A percentile compares a stretch with the other conserved stretches of the same genome.
phyloP scores from a whole-genome alignment of 2,888 invertebrate genomes.

The Exocentrus adspersus region DNA sequence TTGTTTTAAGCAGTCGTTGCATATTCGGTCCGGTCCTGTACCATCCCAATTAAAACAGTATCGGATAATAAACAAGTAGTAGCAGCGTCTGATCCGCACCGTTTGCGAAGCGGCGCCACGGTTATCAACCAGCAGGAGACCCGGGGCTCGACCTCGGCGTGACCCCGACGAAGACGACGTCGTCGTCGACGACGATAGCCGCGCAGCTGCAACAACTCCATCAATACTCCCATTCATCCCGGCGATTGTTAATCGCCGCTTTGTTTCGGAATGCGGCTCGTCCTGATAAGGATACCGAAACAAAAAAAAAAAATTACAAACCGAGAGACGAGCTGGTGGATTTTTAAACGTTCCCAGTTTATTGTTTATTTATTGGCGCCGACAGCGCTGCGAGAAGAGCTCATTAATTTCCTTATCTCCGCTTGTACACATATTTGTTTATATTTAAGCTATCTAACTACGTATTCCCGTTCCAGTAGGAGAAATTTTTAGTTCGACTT shows the following conservation, averaged over 20 bases:
- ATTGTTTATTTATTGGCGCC: background rate
- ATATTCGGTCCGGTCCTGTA: background rate
- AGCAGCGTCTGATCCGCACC: conserved; percentile 41
- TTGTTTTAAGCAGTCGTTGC: too few species aligned
- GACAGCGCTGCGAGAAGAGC: background rate
- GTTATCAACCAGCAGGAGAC: conserved; percentile 46
- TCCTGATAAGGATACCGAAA: too few species aligned
- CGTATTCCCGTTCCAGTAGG: too few species aligned
- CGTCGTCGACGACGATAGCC: conserved; percentile 34
- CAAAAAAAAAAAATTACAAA: too few species aligned
- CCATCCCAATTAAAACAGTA: conserved; percentile 21
- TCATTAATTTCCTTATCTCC: conserved; percentile 1
- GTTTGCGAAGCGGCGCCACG: conserved; percentile 51
- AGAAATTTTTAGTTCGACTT: too few species aligned
- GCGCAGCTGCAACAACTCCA: conserved; percentile 46
- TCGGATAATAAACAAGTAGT: conserved; percentile 41
- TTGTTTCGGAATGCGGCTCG: conserved; percentile 10
- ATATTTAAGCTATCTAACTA: background rate
- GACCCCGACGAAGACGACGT: conserved; percentile 43
- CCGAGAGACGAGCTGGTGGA: too few species aligned
- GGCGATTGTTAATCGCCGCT: conserved; percentile 26
- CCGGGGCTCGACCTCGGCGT: conserved; percentile 42
- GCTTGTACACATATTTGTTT: background rate
- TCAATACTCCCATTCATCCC: conserved; percentile 42
- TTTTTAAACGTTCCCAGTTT: too few species aligned